Evolutionary conservation across 2,888 invertebrate species (phyloP).

Genomic region (Halictus quadricinctus): DNA sequence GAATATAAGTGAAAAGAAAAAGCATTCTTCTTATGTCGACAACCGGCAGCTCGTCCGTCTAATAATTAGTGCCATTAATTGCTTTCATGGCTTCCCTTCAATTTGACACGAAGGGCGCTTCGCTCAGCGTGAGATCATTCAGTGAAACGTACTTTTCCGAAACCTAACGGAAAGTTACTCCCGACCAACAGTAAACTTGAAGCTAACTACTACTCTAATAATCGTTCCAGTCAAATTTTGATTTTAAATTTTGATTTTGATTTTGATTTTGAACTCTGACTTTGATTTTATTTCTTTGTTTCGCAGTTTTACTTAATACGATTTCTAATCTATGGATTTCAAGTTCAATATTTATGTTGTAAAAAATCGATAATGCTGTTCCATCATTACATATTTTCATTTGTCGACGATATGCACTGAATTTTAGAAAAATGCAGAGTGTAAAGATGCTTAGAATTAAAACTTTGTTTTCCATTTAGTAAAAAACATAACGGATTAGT

Average conservation of each 20-base stretch:
- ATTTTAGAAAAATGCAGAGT: too few species aligned
- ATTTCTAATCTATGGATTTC: not conserved
- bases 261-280: too few species aligned
- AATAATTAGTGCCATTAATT: slow-evolving; percentile 59
- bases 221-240: not conserved
- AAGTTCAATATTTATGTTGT: not conserved
- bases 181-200: not conserved
- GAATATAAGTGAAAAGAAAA: not conserved
- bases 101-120: slow-evolving; percentile 53
- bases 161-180: slow-evolving; percentile 47
- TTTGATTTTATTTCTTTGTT: too few species aligned
- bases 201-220: not conserved
- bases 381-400: too few species aligned
- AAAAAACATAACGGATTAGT: too few species aligned
- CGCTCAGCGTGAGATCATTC: slow-evolving; percentile 52
- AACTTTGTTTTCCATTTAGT: too few species aligned
- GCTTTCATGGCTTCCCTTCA: slow-evolving; percentile 70
- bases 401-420: too few species aligned
- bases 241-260: not conserved
- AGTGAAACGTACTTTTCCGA: slow-evolving; percentile 28
- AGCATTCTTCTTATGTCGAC: not conserved
- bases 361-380: not conserved
- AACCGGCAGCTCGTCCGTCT: not conserved
- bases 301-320: too few species aligned
- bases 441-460: too few species aligned